phyloP scores from a whole-genome alignment of 92 coral and sea anemone genomes.

The Hydrozoanthus gracilis region DNA sequence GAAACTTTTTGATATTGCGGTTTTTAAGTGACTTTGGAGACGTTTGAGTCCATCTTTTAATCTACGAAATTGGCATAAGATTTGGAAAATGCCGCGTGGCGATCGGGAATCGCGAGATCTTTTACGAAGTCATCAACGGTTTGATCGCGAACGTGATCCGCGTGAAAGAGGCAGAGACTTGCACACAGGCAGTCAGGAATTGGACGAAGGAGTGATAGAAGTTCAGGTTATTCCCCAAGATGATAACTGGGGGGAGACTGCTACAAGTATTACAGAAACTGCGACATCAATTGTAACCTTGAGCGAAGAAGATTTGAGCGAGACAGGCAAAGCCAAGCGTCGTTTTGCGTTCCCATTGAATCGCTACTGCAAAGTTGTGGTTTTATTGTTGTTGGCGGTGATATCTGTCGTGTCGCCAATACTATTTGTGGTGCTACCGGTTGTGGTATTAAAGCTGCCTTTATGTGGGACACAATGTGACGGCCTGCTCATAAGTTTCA shows the following conservation, averaged over 20 bases:
- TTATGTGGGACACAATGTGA: slow-evolving; percentile 86
- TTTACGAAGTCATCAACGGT: slow-evolving; percentile 49
- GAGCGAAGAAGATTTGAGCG: slow-evolving; percentile 93
- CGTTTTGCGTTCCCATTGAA: slow-evolving; percentile 74
- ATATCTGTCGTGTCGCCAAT: slow-evolving; percentile 86
- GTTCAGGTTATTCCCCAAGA: slow-evolving; percentile 99
- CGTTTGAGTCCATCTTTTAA: not conserved
- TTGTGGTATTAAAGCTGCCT: slow-evolving; percentile 78
- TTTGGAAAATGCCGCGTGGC: slow-evolving; percentile 71
- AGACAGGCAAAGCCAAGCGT: slow-evolving; percentile 78
- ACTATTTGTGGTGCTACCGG: slow-evolving; percentile 87
- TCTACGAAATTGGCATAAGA: not conserved
- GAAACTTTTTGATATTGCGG: slow-evolving; percentile 9
- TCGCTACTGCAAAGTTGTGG: slow-evolving; percentile 80
- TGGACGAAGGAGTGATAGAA: slow-evolving; percentile 98
- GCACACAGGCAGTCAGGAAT: slow-evolving; percentile 82
- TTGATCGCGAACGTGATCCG: slow-evolving; percentile 70
- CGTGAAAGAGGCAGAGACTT: slow-evolving; percentile 62
- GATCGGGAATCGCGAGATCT: slow-evolving; percentile 59
- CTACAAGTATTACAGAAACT: slow-evolving; percentile 97
- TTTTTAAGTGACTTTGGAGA: not conserved
- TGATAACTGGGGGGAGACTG: slow-evolving; percentile 99
- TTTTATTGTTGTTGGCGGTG: slow-evolving; percentile 76
- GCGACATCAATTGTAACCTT: slow-evolving; percentile 96
- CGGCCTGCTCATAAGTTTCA: slow-evolving; percentile 90